phyloP scores from a whole-genome alignment of 2,797 vertebrate genomes.

The Amniataba percoides region DNA sequence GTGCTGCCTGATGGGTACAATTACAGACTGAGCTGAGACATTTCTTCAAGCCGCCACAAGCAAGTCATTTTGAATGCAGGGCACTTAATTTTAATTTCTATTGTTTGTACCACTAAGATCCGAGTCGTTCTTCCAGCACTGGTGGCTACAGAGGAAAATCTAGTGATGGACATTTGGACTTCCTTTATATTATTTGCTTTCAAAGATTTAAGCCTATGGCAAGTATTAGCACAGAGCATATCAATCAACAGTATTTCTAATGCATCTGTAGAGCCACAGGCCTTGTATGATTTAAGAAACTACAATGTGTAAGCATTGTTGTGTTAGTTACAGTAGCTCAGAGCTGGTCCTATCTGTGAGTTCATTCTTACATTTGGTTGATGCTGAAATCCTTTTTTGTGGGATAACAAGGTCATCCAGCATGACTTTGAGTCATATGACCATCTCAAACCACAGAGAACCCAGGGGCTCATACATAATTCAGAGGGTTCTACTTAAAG shows the following conservation, averaged over 20 bases:
- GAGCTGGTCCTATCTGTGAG: neutral
- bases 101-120: no score
- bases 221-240: neutral
- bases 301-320: neutral
- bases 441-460: slow-evolving; percentile 35
- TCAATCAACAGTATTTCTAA: neutral
- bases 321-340: neutral
- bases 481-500: slow-evolving; percentile 40
- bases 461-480: slow-evolving; percentile 40
- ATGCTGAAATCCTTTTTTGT: slow-evolving; percentile 4
- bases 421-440: slow-evolving; percentile 35
- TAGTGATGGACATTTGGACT: neutral
- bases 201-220: neutral
- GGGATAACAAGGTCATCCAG: slow-evolving; percentile 37
- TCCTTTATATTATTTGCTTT: neutral
- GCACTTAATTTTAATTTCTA: no score
- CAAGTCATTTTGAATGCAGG: no score
- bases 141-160: no score
- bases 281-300: neutral
- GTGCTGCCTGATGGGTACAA: no score
- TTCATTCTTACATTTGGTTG: slow-evolving; percentile 15
- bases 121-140: no score
- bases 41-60: no score
- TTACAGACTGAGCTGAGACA: no score
- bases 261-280: neutral